Base-by-base conservation (phyloP, 2,888 invertebrate species). In the Tethea ocularis region DNA sequence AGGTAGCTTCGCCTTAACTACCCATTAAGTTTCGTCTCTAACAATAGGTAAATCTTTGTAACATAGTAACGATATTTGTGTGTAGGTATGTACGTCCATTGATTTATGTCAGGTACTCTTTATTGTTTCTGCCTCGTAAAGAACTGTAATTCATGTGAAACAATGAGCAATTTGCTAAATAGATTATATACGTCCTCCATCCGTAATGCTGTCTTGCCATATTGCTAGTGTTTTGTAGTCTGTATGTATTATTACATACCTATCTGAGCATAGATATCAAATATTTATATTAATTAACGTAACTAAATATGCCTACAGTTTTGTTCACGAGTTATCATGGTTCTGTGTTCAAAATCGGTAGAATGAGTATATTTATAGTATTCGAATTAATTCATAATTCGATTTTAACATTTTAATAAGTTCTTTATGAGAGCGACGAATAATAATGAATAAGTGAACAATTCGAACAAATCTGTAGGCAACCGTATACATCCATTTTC, bases 111-210 rank as follows among this genome's bases (percentile, higher is more conserved):
- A 82, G 82, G 83, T 88, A 84, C 76, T 82, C 86, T 84, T 87
- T 91, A 91, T 93, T 88, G 91, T 91, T 90, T 89, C 84, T 88
- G 85, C 77, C 77, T 89, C 89, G 85, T 91, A 91, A 89, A 89
- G 82, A 86, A 82, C 82, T 86, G 86, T 88, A 89, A 91, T 89
- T 87, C 88, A 85, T 71, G 75, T 80, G 86, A 86, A 89, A 93
- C 92, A 93, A 93, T 91, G 88, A 91, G 90, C 91, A 88, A 91
- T 93, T 91, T 88, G 82, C 87, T 88, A 88, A 89, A 91, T 89
- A 90, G 85, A 91, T 91, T 88, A 89, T 83, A 85, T 88, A 33
- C 33, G 89, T 89, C 89, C 89, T 90, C 89, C 91, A 90, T 89
- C 86, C 81, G 83, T 89, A 87, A 86, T 88, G 88, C 87, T 89